phyloP scores from a whole-genome alignment of 2,797 vertebrate species.

The Falco rusticolus region DNA sequence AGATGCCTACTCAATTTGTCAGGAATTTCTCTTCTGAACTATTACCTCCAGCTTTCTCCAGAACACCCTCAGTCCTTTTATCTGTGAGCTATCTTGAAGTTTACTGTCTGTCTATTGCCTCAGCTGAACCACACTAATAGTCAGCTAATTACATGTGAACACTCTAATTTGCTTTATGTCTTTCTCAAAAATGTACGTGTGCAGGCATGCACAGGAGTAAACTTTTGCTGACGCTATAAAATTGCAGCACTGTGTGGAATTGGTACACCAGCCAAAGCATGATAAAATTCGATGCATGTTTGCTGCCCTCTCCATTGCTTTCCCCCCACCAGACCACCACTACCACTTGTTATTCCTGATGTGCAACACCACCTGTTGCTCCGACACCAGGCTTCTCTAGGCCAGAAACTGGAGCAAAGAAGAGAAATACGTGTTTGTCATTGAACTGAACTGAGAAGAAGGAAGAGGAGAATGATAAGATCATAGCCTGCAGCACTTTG shows the following conservation, averaged over 20 bases:
- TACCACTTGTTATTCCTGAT: slow-evolving; percentile 23
- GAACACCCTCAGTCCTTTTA: slow-evolving; percentile 17
- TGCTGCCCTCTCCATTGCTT: background rate
- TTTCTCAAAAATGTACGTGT: background rate
- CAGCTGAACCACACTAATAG: slow-evolving; percentile 51
- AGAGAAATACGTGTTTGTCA: slow-evolving; percentile 70
- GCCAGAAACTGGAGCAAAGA: slow-evolving; percentile 55
- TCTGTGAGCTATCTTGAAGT: background rate
- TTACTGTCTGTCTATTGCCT: slow-evolving; percentile 45
- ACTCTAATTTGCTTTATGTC: slow-evolving; percentile 48
- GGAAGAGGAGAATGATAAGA: slow-evolving; percentile 69
- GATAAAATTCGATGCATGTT: background rate
- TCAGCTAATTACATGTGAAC: slow-evolving; percentile 52
- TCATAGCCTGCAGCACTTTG: slow-evolving; percentile 61
- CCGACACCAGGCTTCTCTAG: background rate
- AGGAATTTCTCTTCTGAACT: slow-evolving; percentile 36
- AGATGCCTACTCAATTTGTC: slow-evolving; percentile 36
- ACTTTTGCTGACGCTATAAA: background rate
- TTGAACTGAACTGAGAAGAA: slow-evolving; percentile 67
- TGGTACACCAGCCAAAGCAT: background rate
- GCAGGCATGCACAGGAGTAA: background rate
- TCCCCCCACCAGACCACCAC: background rate
- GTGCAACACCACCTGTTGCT: slow-evolving; percentile 60
- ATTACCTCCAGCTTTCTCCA: slow-evolving; percentile 1
- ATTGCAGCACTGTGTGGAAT: background rate